Percentiles rank a stretch among this genome's conserved stretches.
These are phyloP conservation scores for Crotalus horridus DNA, from an alignment of 2,113 vertebrate species.

Conservation along the genomic window DNA sequence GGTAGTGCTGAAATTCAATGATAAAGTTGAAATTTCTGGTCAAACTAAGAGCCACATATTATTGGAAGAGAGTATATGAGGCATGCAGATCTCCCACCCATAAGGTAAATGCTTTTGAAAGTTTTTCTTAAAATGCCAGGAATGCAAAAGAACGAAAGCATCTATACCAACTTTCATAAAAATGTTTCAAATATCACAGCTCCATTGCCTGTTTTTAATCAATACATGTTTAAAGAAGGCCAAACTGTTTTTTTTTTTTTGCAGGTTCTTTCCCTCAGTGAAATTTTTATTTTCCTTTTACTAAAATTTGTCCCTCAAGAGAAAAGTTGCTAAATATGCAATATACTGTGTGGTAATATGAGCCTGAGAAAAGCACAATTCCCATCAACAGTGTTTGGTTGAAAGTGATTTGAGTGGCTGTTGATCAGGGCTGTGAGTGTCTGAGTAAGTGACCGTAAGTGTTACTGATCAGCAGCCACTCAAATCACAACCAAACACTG, in stretches of 20 bases:
- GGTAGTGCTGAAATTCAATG: neutral
- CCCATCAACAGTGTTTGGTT: neutral
- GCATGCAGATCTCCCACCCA: neutral
- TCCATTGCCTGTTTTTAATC: neutral
- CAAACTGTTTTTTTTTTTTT: neutral
- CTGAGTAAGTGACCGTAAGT: neutral
- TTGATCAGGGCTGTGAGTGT: neutral
- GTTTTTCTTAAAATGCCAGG: neutral
- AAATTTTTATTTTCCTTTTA: neutral
- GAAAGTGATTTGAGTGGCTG: neutral
- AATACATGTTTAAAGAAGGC: neutral
- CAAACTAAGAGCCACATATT: neutral
- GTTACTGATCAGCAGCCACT: neutral
- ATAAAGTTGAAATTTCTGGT: neutral
- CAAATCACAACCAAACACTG: neutral
- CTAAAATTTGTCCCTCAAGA: neutral
- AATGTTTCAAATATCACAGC: neutral
- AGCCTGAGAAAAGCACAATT: neutral
- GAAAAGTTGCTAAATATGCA: neutral
- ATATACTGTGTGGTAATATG: neutral
- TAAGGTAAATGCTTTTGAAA: neutral
- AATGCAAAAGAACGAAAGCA: neutral
- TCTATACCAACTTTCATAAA: neutral
- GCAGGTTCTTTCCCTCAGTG: constrained; percentile 3
- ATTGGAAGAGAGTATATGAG: neutral